Evolutionary conservation across 1,140 invertebrate genomes (phyloP).

Genomic region (Zaprionus nigranus): DNA sequence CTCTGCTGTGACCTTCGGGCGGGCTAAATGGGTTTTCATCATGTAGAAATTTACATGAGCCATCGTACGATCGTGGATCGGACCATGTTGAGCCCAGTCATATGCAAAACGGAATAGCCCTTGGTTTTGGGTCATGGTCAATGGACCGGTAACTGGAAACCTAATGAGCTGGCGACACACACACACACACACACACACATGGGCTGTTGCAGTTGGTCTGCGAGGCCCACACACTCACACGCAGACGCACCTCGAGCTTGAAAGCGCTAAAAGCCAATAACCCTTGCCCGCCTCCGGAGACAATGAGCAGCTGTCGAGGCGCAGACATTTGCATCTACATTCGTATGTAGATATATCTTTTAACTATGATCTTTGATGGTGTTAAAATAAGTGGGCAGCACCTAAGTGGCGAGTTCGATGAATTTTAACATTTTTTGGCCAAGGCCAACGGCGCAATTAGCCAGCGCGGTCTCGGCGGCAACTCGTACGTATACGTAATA

Average conservation of each 20-base stretch:
- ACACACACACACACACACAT: no score
- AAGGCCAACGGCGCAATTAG: conserved; percentile 75
- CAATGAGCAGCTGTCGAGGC: not conserved
- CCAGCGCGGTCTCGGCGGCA: conserved; percentile 15
- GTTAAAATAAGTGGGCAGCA: conserved; percentile 40
- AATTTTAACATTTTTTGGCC: conserved; percentile 65
- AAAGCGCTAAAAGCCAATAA: conserved; percentile 8
- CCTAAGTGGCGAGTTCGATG: conserved; percentile 69
- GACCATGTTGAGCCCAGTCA: conserved; percentile 26
- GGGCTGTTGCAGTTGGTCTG: conserved; percentile 8
- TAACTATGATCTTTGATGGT: not conserved
- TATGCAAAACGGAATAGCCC: conserved; percentile 65
- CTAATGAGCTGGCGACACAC: conserved; percentile 20
- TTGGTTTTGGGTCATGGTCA: conserved; percentile 76
- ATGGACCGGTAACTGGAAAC: conserved; percentile 56
- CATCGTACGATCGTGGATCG: conserved; percentile 38
- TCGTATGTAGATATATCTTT: not conserved
- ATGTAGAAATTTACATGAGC: conserved; percentile 69
- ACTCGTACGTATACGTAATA: conserved; percentile 39
- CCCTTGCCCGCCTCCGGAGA: not conserved
- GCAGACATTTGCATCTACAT: conserved; percentile 3
- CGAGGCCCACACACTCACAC: not conserved
- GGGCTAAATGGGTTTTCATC: conserved; percentile 47
- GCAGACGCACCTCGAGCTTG: not conserved
- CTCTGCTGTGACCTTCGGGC: conserved; percentile 56